Base-by-base conservation (phyloP, 2,797 vertebrate species). In the Gymnothorax reevesii region DNA sequence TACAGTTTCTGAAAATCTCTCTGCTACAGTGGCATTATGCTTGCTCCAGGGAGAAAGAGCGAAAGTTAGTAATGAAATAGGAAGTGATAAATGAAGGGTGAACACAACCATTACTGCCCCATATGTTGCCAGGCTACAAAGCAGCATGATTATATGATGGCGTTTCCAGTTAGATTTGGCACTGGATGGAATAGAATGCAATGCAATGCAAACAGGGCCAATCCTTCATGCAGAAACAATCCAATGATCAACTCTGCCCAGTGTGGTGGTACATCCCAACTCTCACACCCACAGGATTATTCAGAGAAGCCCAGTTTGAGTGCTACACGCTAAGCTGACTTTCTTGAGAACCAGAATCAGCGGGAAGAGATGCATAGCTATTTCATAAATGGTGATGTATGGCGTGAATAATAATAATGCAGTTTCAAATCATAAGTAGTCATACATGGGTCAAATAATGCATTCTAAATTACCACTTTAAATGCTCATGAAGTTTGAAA, bases 121-220 rank as follows among this genome's bases (percentile, higher is more conserved):
- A 84, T 64, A 71, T n/a, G 49, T 83, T n/a, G 66, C 49, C 83
- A 87, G 83, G 57, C 83, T 79, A 83, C 73, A 75, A 25, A 87
- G 83, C 71, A 64, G 84, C 69, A 27, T 62, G 82, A 83, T 52
- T 60, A 82, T 57, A 54, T 83, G n/a, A 60, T 17, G 13, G 57
- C 33, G 79, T 69, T 60, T 62, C 80, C 33, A 2, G 33, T 73
- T 86, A 83, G 54, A 86, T 55, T 54, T 12, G 85, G 83, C 49
- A 59, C n/a, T 54, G 9, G 60, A 73, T 49, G 27, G 52, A 27
- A 82, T 71, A 33, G 25, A 55, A 80, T 49, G n/a, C 83, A 25
- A 20, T 12, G 55, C 80, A 86, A 57, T 42, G 64, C 57, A 86
- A 57, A 82, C 60, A 64, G 13, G 85, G 57, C 27, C 55, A 57